Evolutionary conservation across 1,140 invertebrate species (phyloP), one percentile per base, ranked within the genome.

Genomic region (Ceratina australensis): DNA sequence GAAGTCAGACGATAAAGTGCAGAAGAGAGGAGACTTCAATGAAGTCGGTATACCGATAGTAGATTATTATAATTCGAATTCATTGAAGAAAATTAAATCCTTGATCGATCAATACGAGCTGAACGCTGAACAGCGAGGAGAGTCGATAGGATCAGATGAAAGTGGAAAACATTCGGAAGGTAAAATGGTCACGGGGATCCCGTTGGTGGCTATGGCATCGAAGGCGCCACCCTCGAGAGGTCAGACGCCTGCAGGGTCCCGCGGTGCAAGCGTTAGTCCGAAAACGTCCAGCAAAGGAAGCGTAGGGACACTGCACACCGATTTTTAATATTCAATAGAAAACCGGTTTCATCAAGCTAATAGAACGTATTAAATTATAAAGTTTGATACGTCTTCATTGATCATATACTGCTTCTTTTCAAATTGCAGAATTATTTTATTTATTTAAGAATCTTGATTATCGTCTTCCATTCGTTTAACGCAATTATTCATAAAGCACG

Each of bases 11-110:
- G 18, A 33, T 1, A 18, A 18, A 0, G 16, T 33, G 0, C 33
- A 65, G 10, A 73, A 80, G 50, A 82, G 64, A 8, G 92, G 91
- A 0, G 87, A 92, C 64, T 92, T 92, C 33, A 92, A 92, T 63
- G 90, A 92, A 86, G 65, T 92, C 66, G 92, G 92, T 16, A 91
- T 92, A 76, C 92, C 92, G 5, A 79, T 90, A 50, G 63, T 89
- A 1, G 73, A 89, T 20, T 47, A 24, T 65, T 57, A 60, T 2
- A 56, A 2, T 13, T n/a, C 22, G 2, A 50, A 4, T 42, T 15
- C 50, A 13, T 12, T 33, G 72, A 84, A 73, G 18, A 76, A 75
- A 33, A 80, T 85, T 12, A 79, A 82, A 42, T 74, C 84, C 8
- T n/a, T 85, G 61, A 86, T 86, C 66, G 49, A 78, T 47, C 67